Evolutionary conservation across 2,797 vertebrate species (phyloP).

Genomic region (Hydrolagus colliei): DNA sequence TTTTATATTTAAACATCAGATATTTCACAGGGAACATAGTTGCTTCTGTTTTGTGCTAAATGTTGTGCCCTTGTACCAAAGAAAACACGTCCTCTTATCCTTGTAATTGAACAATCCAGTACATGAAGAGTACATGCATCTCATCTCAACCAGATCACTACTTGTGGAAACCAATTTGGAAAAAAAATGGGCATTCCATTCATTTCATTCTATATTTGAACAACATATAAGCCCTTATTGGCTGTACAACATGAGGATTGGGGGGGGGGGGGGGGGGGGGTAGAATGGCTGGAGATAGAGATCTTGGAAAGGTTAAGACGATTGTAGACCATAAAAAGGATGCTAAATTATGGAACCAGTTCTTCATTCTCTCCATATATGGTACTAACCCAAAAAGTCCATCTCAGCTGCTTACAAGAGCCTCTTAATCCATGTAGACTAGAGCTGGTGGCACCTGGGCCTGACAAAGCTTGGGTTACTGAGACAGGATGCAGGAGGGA

Average conservation of each 20-base stretch:
- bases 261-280: neutral
- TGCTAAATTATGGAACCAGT: neutral
- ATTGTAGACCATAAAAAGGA: neutral
- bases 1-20: too few relatives aligned
- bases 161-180: neutral
- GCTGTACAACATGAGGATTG: neutral
- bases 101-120: too few relatives aligned
- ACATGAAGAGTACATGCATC: too few relatives aligned
- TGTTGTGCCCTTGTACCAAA: too few relatives aligned
- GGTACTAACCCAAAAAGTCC: neutral
- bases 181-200: neutral
- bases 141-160: neutral
- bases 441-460: neutral
- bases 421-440: neutral
- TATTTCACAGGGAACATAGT: too few relatives aligned
- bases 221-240: neutral
- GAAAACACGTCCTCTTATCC: too few relatives aligned
- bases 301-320: neutral
- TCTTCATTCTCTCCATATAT: neutral
- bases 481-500: conserved; percentile 19
- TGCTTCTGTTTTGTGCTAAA: too few relatives aligned
- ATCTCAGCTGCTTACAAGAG: neutral
- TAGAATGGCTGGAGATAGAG: neutral
- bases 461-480: neutral
- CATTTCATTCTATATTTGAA: neutral